Evolutionary conservation across 2,888 invertebrate species (phyloP), one percentile per base, ranked within the genome.

Genomic region (Volucella zonaria): DNA sequence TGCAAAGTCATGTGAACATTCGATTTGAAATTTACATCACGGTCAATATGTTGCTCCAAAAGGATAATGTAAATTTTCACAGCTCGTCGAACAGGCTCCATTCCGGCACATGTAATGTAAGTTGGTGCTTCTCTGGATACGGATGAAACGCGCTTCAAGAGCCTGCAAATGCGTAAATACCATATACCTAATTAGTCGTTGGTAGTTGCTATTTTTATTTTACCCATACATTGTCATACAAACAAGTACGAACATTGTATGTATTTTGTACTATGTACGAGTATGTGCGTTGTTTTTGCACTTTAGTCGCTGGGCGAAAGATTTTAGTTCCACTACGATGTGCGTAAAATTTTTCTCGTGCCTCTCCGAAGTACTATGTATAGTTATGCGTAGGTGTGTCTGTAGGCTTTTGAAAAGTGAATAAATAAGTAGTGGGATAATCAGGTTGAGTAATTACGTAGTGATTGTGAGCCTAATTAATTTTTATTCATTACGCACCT

Each of bases 21-120:
- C 86, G 86, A 86, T 87, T 87, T 86, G 54, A 81, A 87, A 86
- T 87, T 87, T 86, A 87, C 83, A 83, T 83, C 75, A 79, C 70
- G 83, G 79, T 83, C 75, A 80, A 80, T 83, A 83, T 79, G 70
- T 66, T 79, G 70, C 56, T 75, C 71, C 67, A 67, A 83, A n/a
- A 70, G 75, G 71, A 76, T 75, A 79, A 79, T 75, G 83, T 75
- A 66, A 61, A 79, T 83, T 79, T 79, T 83, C 79, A 83, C 83
- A 79, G 70, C 59, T 75, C 59, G 54, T 54, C 70, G 66, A 66
- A 54, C 52, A 45, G 31, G 6, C n/a, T 68, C 12, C 9, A 47
- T 67, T 45, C 42, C 54, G 58, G 58, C 75, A 58, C 31, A 52
- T 18, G 14, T 56, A 64, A 56, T 14, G 47, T 49, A 75, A 18